Evolutionary conservation across 2,888 invertebrate genomes (phyloP).

Genomic region (Urechis unicinctus): DNA sequence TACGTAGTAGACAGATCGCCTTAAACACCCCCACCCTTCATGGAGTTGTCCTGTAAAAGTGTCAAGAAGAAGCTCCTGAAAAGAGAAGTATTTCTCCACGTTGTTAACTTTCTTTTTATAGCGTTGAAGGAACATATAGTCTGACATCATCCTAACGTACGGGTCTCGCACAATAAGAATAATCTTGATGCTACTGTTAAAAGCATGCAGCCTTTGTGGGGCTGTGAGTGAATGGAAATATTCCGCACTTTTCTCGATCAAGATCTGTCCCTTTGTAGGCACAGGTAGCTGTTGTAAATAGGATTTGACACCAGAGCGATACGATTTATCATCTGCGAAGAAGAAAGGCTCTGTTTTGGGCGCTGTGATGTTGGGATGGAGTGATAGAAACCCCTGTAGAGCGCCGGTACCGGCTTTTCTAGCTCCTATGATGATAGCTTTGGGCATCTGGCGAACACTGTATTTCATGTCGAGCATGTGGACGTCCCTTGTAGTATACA

Average conservation of each 20-base stretch:
- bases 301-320: conserved; percentile 87
- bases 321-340: conserved; percentile 73
- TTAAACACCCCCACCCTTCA: conserved; percentile 49
- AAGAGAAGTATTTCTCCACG: conserved; percentile 20
- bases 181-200: conserved; percentile 84
- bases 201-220: conserved; percentile 84
- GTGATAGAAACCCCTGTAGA: conserved; percentile 42
- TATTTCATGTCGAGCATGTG: no score
- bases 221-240: conserved; percentile 96
- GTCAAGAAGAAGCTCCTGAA: conserved; percentile 48
- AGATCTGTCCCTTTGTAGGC: conserved; percentile 83
- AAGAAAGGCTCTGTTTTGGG: conserved; percentile 95
- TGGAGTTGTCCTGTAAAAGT: conserved; percentile 47
- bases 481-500: no score
- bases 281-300: conserved; percentile 82
- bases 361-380: conserved; percentile 68
- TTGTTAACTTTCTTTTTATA: no score
- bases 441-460: no score
- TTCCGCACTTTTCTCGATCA: conserved; percentile 94
- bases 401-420: neutral
- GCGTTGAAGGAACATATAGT: conserved; percentile 91
- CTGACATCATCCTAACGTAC: conserved; percentile 91
- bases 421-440: neutral
- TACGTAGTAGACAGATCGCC: conserved; percentile 51
- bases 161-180: conserved; percentile 92